Evolutionary conservation across 2,888 invertebrate species (phyloP).

Genomic region (Polia nebulosa): DNA sequence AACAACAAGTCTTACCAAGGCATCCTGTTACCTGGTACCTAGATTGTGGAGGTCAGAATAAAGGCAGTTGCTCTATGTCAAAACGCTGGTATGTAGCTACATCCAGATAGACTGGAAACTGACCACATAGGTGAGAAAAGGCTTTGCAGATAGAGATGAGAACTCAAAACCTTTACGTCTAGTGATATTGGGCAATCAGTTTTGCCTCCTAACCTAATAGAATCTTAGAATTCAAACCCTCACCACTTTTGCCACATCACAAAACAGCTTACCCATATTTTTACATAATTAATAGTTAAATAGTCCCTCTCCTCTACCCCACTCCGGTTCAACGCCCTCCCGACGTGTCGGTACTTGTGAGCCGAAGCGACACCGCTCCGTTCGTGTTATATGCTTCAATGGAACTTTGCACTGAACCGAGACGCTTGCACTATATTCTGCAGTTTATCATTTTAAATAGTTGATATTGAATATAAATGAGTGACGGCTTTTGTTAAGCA

Average conservation of each 20-base stretch:
- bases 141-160: too few relatives aligned
- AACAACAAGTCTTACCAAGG: not conserved
- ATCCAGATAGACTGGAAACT: too few relatives aligned
- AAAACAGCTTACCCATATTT: not conserved
- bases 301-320: slow-evolving; percentile 6
- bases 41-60: not conserved
- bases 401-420: slow-evolving; percentile 35
- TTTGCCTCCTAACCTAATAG: too few relatives aligned
- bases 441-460: slow-evolving; percentile 27
- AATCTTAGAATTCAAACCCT: too few relatives aligned
- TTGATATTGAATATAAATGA: slow-evolving; percentile 4
- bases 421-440: slow-evolving; percentile 30
- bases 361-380: slow-evolving; percentile 52
- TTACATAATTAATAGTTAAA: not conserved
- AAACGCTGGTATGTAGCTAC: not conserved
- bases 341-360: slow-evolving; percentile 57
- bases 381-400: slow-evolving; percentile 58
- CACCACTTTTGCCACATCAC: too few relatives aligned
- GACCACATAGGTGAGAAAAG: too few relatives aligned
- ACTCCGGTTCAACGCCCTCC: slow-evolving; percentile 44
- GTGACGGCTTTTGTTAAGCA: slow-evolving; percentile 3
- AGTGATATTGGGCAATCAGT: too few relatives aligned
- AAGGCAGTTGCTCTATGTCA: too few relatives aligned
- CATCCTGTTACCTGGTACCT: not conserved
- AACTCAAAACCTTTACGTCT: too few relatives aligned